Conservation (phyloP, 2,113 vertebrate genomes). For the Sprattus sprattus region DNA sequence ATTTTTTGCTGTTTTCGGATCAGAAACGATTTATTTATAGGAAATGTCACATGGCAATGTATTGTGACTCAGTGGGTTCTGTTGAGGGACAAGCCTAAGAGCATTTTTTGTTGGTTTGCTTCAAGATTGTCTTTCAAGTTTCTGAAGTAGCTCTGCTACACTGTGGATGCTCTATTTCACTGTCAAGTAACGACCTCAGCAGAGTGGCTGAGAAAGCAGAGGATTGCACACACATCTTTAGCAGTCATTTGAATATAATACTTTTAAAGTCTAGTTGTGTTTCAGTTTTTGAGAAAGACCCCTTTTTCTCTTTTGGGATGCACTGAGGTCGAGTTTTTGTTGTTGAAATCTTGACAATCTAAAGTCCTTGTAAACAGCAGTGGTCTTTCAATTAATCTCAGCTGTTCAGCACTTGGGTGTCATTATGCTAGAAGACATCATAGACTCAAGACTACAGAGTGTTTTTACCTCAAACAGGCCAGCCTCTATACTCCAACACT, state of each 20-base stretch:
- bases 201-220: constrained; percentile 24
- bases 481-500: neutral
- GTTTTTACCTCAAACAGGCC: constrained; percentile 34
- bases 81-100: constrained; percentile 55
- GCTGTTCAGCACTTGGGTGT: constrained; percentile 44
- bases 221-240: neutral
- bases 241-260: neutral
- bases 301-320: neutral
- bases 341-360: constrained; percentile 8
- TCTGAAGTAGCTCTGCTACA: constrained; percentile 43
- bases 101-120: constrained; percentile 10
- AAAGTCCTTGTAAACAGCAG: constrained; percentile 24
- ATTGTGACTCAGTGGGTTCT: constrained; percentile 63
- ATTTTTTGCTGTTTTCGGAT: constrained; percentile 67
- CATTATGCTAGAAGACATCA: constrained; percentile 26
- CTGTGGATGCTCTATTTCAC: constrained; percentile 46
- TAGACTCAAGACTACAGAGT: neutral
- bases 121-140: constrained; percentile 40
- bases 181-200: constrained; percentile 41
- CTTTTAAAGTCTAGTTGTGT: neutral
- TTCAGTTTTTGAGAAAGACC: neutral
- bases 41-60: constrained; percentile 62
- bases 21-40: constrained; percentile 57
- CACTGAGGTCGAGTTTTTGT: neutral
- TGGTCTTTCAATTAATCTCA: constrained; percentile 32